Evolutionary conservation across 2,888 invertebrate genomes (phyloP), one percentile per base, ranked within the genome.

Genomic region (Tryphoninae sp.): DNA sequence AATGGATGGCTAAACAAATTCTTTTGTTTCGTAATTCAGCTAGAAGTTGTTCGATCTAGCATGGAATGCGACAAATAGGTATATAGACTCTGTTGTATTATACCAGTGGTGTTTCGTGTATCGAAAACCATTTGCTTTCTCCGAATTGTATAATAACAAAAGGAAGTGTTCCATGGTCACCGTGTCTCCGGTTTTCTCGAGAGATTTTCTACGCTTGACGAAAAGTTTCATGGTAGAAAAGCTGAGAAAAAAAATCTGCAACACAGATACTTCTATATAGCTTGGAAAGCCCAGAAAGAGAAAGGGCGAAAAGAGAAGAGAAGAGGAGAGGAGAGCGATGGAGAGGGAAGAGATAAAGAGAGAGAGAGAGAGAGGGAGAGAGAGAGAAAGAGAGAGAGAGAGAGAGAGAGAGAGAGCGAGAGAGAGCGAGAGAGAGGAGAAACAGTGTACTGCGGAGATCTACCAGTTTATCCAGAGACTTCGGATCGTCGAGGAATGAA

Each of bases 401-500:
- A 9, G 23, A 23, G 13, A 26, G 13, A 59, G 26, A 23, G 19
- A n/a, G n/a, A n/a, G n/a, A n/a, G n/a, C n/a, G n/a, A 49, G 11
- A 55, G n/a, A 22, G 42, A n/a, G 16, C n/a, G 23, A 23, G 13
- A 26, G 13, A 59, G 26, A 23, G 19, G 68, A 16, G 71, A 51
- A 65, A 33, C 16, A 51, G 51, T 16, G 51, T 13, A 55, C 40
- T 42, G 13, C 16, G 40, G 40, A 40, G 67, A 67, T 67, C 33
- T 19, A 33, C 68, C 55, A 23, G 72, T 64, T 79, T 79, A 77
- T 79, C 83, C 81, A 62, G 71, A 73, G 61, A 69, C 77, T 82
- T 40, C 68, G 59, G 62, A 83, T 83, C 75, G 78, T 80, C 45
- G 71, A 75, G 55, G 64, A 75, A 81, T 78, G 68, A 68, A 78